A percentile compares a stretch with the other conserved stretches of the same genome.
Conservation (phyloP, 2,888 invertebrate genomes). For the Quadriops clusia region DNA sequence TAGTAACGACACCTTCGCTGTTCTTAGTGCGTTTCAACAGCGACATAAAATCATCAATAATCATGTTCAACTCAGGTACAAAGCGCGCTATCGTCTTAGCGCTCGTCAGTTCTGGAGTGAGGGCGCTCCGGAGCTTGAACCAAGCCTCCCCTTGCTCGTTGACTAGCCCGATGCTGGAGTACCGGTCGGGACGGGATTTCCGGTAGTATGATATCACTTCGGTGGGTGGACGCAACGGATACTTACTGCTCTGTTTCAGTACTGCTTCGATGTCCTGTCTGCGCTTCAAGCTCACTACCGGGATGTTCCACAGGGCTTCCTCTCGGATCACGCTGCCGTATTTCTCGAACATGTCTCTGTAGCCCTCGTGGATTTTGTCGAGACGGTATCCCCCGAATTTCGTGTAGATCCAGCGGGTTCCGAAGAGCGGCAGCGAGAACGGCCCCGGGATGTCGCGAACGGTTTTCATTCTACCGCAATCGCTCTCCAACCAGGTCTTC, state of each 20-base stretch:
- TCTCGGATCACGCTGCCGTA: conserved; percentile 71
- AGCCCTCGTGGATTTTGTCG: conserved; percentile 66
- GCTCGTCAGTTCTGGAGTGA: conserved; percentile 66
- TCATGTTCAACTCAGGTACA: conserved; percentile 59
- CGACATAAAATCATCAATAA: conserved; percentile 66
- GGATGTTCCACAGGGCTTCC: conserved; percentile 59
- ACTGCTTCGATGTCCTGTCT: conserved; percentile 63
- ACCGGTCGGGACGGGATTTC: conserved; percentile 61
- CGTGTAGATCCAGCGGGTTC: conserved; percentile 71
- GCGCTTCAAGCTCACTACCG: conserved; percentile 62
- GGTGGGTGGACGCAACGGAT: conserved; percentile 70
- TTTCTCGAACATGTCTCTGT: conserved; percentile 57
- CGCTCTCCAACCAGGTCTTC: conserved; percentile 1
- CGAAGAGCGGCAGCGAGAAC: conserved; percentile 55
- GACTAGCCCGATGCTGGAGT: conserved; percentile 68
- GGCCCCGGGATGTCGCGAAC: conserved; percentile 59
- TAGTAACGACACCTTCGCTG: conserved; percentile 40
- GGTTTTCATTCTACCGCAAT: conserved; percentile 11
- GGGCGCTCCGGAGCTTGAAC: conserved; percentile 57
- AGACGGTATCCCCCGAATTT: conserved; percentile 53
- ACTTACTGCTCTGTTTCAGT: conserved; percentile 57
- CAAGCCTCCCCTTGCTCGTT: conserved; percentile 74
- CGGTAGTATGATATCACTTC: conserved; percentile 70
- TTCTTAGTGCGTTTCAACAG: conserved; percentile 47
- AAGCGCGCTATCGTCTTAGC: conserved; percentile 63